Conservation (phyloP, 1,140 invertebrate species). For the Drosophila azteca region DNA sequence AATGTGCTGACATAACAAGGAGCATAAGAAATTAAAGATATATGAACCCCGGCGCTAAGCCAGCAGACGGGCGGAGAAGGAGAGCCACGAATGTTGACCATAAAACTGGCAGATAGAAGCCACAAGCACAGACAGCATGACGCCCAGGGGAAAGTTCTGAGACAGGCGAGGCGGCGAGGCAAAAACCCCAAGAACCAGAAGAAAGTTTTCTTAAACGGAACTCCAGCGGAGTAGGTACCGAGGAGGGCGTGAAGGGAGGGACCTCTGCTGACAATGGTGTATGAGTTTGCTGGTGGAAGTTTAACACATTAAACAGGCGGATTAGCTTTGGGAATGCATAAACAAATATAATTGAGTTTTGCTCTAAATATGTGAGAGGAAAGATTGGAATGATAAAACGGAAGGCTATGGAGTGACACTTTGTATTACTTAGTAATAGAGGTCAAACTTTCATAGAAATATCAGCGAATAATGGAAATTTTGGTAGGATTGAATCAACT, state of each 20-base stretch:
- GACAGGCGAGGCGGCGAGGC: conserved; percentile 31
- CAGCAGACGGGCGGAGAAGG: not conserved
- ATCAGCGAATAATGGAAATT: conserved; percentile 6
- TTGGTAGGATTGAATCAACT: too few relatives aligned
- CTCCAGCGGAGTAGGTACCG: conserved; percentile 22
- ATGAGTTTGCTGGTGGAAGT: conserved; percentile 58
- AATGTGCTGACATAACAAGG: conserved; percentile 68
- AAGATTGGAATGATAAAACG: conserved; percentile 25
- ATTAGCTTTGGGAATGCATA: conserved; percentile 63
- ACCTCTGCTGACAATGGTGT: conserved; percentile 47
- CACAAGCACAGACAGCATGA: conserved; percentile 68
- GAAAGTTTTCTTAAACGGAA: conserved; percentile 42
- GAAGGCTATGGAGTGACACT: not conserved
- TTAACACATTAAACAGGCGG: conserved; percentile 60
- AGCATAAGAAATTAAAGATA: conserved; percentile 76
- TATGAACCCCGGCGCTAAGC: conserved; percentile 47
- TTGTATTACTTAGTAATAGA: too few relatives aligned
- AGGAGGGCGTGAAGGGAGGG: not conserved
- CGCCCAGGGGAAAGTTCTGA: conserved; percentile 59
- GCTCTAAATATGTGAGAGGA: not conserved
- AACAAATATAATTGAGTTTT: conserved; percentile 51
- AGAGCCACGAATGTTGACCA: conserved; percentile 38
- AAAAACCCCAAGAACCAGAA: conserved; percentile 47
- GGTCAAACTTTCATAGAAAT: too few relatives aligned
- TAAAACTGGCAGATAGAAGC: conserved; percentile 53